Evolutionary conservation across 2,888 invertebrate genomes (phyloP), one percentile per base, ranked within the genome.

Genomic region (Leucophenga maculata): DNA sequence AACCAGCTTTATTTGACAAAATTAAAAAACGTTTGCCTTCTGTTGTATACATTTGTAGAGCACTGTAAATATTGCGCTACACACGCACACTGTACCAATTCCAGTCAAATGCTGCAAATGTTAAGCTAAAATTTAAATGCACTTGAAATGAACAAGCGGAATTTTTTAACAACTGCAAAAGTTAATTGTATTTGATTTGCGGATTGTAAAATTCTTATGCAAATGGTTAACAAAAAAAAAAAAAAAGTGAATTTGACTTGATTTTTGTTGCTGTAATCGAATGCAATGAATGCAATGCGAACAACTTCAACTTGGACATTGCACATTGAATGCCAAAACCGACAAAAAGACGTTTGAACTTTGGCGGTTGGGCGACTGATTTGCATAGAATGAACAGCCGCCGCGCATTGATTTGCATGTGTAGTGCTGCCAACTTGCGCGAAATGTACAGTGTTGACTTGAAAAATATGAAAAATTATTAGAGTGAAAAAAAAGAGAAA

Each of bases 61-160:
- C 39, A 39, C 39, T 39, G 8, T 39, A 39, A 8, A 39, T 11
- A 18, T 52, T 6, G 2, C 52, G 3, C 16, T 52, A 11, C 52
- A 11, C 18, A 9, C 16, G 0, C 52, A 16, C 22, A 13, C 55
- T 13, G 20, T 22, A 11, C 3, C 13, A 55, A 55, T 55, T 11
- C 55, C 22, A 14, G 14, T 39, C 16, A 44, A 18, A 60, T 44
- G 44, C 39, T 60, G 18, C 60, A 39, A 60, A 32, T 60, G 60
- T 39, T 60, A 18, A 39, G 9, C 8, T 74, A 73, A 75, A 72
- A 77, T 78, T 78, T 78, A 82, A 85, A 84, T 84, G 80, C 78
- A 80, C 79, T 84, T 84, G 80, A 84, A 85, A 84, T 82, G 82
- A 80, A 78, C 78, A 78, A 77, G 78, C 75, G 86, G 86, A 84